Base-by-base conservation (phyloP, 2,113 vertebrate species). In the Gopherus flavomarginatus region DNA sequence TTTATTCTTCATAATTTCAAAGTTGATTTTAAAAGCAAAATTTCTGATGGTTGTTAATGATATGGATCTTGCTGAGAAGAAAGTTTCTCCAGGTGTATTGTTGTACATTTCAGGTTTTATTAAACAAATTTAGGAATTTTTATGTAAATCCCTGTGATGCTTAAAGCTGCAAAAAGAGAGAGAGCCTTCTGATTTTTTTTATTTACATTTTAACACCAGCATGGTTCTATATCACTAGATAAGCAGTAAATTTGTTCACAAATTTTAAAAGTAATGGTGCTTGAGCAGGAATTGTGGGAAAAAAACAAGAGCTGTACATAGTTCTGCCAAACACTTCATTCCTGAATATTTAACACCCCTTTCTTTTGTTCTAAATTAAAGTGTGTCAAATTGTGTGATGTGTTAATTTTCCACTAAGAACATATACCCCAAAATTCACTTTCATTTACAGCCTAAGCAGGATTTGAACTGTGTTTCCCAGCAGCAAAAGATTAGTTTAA, bases 1-100 rank as follows among this genome's bases (percentile, higher is more conserved):
- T 89, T 92, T 26, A 62, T 35, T 81, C 59, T 14, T 81, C 85
- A 87, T 77, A 79, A 83, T 90, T 94, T 92, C 49, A 83, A 87
- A 81, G 57, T 83, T 3, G 42, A 92, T 82, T 82, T 93, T 5
- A 80, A 19, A 93, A 52, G 52, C 3, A 86, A 10, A 6, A 72
- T 72, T 69, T 21, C 57, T 91, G 14, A 38, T 5, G 89, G 31
- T 56, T 27, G 6, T 78, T 88, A 85, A 50, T 29, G 75, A 35
- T 90, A 8, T 14, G 2, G 2, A 4, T 90, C 49, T 83, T 90
- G 16, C 21, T 87, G 10, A 9, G 14, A 54, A 75, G 80, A 90
- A 94, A 94, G 62, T 50, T 82, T 16, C 24, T 93, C 92, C 77
- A 84, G 49, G 57, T 35, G 87, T 78, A 27, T 83, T 19, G 92